These are phyloP conservation scores for Macrotis lagotis DNA, from an alignment of 2,113 vertebrate species.

Conservation along the genomic window DNA sequence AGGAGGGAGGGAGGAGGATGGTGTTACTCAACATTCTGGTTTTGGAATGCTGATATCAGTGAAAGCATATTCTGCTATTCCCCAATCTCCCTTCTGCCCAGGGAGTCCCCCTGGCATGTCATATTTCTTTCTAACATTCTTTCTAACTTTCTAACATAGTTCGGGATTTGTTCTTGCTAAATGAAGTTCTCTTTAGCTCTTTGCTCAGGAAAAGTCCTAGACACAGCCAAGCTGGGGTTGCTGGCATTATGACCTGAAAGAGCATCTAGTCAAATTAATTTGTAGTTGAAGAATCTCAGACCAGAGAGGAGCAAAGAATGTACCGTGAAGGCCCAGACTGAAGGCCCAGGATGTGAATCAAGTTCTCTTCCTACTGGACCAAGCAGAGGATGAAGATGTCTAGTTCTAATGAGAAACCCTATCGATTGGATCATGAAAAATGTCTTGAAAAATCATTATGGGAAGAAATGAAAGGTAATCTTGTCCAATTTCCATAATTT, in stretches of 20 bases:
- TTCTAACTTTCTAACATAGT: no score
- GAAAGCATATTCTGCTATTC: conserved; percentile 19
- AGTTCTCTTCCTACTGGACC: conserved; percentile 8
- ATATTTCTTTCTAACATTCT: conserved; percentile 69
- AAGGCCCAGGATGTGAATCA: background rate
- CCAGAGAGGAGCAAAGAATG: conserved; percentile 18
- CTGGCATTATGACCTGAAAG: background rate
- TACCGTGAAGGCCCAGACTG: conserved; percentile 5
- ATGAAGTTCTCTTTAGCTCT: conserved; percentile 65
- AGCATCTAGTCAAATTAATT: background rate
- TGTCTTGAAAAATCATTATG: background rate
- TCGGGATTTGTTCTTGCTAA: conserved; percentile 61
- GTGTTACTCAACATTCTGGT: background rate
- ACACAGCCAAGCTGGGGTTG: conserved; percentile 2
- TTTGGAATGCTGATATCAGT: background rate
- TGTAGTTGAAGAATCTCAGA: conserved; percentile 13
- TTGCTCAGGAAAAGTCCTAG: conserved; percentile 64
- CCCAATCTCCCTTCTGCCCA: conserved; percentile 10
- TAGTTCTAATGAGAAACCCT: background rate
- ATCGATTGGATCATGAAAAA: background rate
- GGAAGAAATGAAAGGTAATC: background rate
- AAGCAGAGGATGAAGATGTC: background rate
- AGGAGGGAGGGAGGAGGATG: background rate
- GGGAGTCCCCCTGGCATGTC: conserved; percentile 16
- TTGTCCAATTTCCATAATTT: background rate